Conservation (phyloP, 2,113 vertebrate genomes). For the Malurus cyaneus region DNA sequence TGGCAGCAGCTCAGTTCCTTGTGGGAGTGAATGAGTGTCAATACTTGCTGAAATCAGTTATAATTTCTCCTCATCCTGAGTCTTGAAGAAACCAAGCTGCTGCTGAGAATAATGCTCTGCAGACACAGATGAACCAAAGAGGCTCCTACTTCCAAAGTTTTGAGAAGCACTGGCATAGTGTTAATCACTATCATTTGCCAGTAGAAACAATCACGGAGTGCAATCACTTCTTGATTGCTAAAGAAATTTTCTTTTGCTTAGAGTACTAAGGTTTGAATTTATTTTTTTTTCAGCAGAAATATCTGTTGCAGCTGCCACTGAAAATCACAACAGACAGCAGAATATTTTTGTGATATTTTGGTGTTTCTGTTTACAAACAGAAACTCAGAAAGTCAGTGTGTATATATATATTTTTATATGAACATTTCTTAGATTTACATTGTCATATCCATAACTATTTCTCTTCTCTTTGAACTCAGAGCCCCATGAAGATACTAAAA, state of each 20-base stretch:
- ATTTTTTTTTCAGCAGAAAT: not conserved
- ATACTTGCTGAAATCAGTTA: conserved; percentile 16
- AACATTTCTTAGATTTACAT: not conserved
- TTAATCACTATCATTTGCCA: conserved; percentile 51
- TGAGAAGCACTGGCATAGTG: not conserved
- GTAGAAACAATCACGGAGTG: conserved; percentile 23
- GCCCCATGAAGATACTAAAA: not conserved
- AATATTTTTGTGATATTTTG: not conserved
- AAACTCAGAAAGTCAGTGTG: not conserved
- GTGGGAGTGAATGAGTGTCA: conserved; percentile 14
- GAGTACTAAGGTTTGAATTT: not conserved
- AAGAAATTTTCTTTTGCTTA: not conserved
- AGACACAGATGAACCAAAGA: conserved; percentile 30
- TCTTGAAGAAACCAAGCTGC: not conserved
- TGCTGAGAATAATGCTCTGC: not conserved
- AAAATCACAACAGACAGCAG: not conserved
- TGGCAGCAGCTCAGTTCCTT: conserved; percentile 38
- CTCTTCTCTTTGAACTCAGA: not conserved
- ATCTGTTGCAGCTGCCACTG: conserved; percentile 14
- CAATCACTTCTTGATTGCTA: conserved; percentile 39
- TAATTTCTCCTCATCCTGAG: conserved; percentile 33
- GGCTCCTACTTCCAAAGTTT: not conserved
- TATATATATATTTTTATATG: not conserved
- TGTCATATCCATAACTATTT: not conserved
- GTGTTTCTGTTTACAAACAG: conserved; percentile 11